These are phyloP conservation scores for Chlorospingus flavigularis DNA, from an alignment of 2,797 vertebrate genomes.

Conservation along the genomic window DNA sequence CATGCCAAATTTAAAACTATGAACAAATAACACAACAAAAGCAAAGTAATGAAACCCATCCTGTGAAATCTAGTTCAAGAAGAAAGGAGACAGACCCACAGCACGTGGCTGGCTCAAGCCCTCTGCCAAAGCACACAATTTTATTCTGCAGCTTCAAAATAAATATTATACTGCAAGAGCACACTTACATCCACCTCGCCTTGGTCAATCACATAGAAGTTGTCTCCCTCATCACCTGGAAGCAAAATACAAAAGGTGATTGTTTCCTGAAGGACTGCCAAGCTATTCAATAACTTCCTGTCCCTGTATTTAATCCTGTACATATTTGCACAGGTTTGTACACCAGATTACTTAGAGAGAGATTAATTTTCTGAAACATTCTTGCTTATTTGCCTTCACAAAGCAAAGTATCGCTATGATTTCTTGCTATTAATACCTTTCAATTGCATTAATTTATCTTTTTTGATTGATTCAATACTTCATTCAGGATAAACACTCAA, in stretches of 20 bases:
- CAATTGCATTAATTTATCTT: conserved; percentile 18
- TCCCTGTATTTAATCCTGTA: neutral
- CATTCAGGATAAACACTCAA: neutral
- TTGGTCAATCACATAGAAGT: conserved; percentile 98
- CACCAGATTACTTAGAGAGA: neutral
- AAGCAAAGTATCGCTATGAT: neutral
- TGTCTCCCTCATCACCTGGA: conserved; percentile 95
- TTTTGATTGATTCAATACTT: conserved; percentile 16
- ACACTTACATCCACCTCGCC: conserved; percentile 93
- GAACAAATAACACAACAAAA: conserved; percentile 15
- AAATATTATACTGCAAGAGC: neutral
- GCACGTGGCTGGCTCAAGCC: neutral
- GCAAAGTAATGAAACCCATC: neutral
- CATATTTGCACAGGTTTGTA: conserved; percentile 11
- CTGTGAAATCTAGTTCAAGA: neutral
- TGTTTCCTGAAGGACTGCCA: conserved; percentile 27
- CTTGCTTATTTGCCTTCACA: neutral
- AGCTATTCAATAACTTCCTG: neutral
- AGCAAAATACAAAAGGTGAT: conserved; percentile 37
- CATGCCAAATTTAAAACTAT: neutral
- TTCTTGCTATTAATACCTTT: conserved; percentile 9
- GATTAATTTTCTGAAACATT: neutral
- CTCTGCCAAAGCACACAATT: neutral
- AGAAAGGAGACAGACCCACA: neutral
- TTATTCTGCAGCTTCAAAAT: neutral